Conservation (phyloP, 2,113 vertebrate genomes). For the Patagioenas fasciata region DNA sequence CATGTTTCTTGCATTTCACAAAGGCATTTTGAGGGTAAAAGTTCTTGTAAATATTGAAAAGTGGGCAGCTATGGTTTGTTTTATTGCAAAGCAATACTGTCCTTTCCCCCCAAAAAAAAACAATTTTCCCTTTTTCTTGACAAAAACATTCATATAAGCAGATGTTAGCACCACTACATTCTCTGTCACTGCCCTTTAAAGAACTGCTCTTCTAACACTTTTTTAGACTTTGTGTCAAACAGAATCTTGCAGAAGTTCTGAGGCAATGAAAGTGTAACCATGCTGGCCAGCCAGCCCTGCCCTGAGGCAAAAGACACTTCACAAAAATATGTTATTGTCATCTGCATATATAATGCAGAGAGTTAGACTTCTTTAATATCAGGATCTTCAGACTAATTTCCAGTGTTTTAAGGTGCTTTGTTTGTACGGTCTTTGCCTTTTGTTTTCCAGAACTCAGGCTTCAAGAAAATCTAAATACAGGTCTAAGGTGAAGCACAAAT, state of each 20-base stretch:
- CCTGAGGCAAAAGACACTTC: neutral
- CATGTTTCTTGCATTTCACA: neutral
- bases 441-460: neutral
- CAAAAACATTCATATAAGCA: neutral
- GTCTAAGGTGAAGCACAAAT: neutral
- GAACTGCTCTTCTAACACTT: neutral
- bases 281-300: neutral
- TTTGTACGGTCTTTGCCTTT: neutral
- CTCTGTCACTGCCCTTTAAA: neutral
- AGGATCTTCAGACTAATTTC: neutral
- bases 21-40: neutral
- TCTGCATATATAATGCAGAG: neutral
- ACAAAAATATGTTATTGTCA: neutral
- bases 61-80: neutral
- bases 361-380: neutral
- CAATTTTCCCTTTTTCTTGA: neutral
- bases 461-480: neutral
- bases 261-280: neutral
- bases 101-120: neutral
- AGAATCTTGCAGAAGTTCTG: neutral
- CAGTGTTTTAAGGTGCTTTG: neutral
- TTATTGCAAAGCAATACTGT: neutral
- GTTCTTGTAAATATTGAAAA: neutral
- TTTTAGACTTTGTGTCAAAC: neutral
- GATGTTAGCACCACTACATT: neutral